Evolutionary conservation across 2,888 invertebrate genomes (phyloP), one percentile per base, ranked within the genome.

Genomic region (Spatulosminthurus flaviceps): DNA sequence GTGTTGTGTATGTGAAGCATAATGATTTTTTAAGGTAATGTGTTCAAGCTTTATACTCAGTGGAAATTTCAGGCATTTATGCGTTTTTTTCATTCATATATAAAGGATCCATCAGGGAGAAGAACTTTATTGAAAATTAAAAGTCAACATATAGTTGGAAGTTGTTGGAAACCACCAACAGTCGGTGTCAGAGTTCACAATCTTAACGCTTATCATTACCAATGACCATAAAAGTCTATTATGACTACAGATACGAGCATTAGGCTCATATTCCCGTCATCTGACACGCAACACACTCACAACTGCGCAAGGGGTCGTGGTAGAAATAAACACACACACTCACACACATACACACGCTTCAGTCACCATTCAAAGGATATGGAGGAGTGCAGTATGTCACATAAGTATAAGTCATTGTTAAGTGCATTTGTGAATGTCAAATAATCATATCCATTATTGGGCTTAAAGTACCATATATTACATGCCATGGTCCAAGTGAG

Each of bases 131-230:
- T 13, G 1, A 9, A 19, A 51, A 16, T 51, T 51, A 51, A 51
- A 51, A 51, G 51, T 51, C 51, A 51, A 51, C 51, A 51, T 34
- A 9, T 4, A 51, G 16, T 51, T 9, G 51, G 2, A 19, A 51
- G n/a, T 41, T 13, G 51, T n/a, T 51, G 4, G 51, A 51, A 51
- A n/a, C 51, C 51, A 51, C 51, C 51, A 51, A 51, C 51, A 51
- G 51, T 51, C 51, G 16, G 29, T 60, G 73, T 73, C 73, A 73
- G 51, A 73, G 73, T 51, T 73, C 73, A 73, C 9, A 73, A 60
- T 60, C 60, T 73, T 60, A 60, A 73, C 29, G 60, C 73, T 73
- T 73, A 60, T 73, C 73, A 29, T 73, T 22, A 60, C 60, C 60
- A 60, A 60, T 60, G 60, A 60, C 73, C 60, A 29, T 73, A 60